These are phyloP conservation scores for Grammomys dolichurus DNA, from an alignment of 2,113 vertebrate genomes.

Conservation along the genomic window DNA sequence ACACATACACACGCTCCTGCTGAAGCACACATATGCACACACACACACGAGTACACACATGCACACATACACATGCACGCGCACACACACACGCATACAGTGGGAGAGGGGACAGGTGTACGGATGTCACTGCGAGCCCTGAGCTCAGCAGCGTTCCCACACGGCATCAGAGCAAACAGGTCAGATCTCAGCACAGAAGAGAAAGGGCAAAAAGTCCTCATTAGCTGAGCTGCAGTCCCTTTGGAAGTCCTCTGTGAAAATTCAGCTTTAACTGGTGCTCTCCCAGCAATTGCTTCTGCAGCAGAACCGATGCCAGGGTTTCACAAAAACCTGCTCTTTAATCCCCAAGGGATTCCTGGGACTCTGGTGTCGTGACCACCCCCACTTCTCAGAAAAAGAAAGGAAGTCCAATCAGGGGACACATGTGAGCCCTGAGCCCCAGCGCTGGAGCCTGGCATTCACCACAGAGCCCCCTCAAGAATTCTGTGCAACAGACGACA, in stretches of 20 bases:
- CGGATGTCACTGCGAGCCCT: accelerated
- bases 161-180: accelerated
- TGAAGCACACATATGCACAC: too few relatives aligned
- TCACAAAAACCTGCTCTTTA: not conserved
- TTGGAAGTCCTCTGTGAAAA: accelerated
- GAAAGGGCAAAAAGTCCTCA: accelerated
- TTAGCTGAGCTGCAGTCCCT: not conserved
- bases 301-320: not conserved
- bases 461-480: accelerated
- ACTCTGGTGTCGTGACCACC: not conserved
- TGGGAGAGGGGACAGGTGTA: not conserved
- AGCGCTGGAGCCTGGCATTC: not conserved
- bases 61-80: too few relatives aligned
- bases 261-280: accelerated
- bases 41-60: too few relatives aligned
- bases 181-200: not conserved
- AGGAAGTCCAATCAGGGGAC: not conserved
- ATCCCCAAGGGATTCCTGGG: not conserved
- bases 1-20: too few relatives aligned
- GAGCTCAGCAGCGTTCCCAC: accelerated
- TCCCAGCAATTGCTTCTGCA: accelerated
- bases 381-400: not conserved
- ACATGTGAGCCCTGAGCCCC: not conserved
- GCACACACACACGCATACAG: too few relatives aligned
- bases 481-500: not conserved